Percentiles rank a stretch among this genome's conserved stretches.
Conservation (phyloP, 2,113 vertebrate genomes). For the Tachycineta bicolor region DNA sequence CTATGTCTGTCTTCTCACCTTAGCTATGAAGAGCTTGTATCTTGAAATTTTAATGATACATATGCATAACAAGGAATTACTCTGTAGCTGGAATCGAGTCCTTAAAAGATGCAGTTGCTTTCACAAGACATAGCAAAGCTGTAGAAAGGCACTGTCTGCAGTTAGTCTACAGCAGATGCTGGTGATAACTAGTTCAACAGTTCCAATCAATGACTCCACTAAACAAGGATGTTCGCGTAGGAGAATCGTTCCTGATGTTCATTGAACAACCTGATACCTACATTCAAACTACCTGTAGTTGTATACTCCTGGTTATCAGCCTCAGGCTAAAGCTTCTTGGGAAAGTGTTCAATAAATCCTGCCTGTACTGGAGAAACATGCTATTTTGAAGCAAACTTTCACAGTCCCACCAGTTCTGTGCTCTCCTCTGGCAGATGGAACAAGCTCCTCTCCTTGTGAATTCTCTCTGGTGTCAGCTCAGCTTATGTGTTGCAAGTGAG, state of each 20-base stretch:
- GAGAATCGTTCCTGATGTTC: background rate
- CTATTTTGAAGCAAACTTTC: background rate
- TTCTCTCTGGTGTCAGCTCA: background rate
- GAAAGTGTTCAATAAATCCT: background rate
- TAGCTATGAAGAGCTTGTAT: background rate
- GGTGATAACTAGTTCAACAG: background rate
- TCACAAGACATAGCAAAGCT: background rate
- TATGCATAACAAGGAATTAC: background rate
- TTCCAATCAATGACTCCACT: background rate
- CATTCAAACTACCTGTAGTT: background rate
- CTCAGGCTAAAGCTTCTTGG: background rate
- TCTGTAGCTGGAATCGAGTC: fast-evolving
- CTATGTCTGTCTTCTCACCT: background rate
- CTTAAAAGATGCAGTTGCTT: background rate
- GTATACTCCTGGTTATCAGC: background rate
- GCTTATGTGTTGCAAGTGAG: background rate
- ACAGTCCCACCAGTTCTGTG: fast-evolving
- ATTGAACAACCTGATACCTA: background rate
- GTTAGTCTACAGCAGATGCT: background rate
- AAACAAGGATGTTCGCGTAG: background rate
- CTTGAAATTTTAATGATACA: background rate
- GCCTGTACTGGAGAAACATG: background rate
- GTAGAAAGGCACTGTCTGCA: background rate
- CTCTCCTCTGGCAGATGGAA: background rate
- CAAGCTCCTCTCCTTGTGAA: background rate